Percentiles rank a stretch among this genome's conserved stretches.
These are phyloP conservation scores for Drosophila leonis DNA, from an alignment of 2,888 invertebrate species.

Conservation along the genomic window DNA sequence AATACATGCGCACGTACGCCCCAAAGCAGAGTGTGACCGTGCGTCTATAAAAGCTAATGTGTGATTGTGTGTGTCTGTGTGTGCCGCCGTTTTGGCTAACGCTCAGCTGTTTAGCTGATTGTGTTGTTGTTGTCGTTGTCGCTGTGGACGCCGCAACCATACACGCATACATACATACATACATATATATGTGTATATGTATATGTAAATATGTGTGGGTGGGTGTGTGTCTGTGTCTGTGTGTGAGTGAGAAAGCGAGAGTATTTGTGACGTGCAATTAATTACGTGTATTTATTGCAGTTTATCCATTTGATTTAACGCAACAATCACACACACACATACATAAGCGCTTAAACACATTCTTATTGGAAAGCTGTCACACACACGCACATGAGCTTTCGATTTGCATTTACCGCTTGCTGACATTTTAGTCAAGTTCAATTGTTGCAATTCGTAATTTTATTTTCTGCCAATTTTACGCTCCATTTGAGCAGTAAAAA, in stretches of 20 bases:
- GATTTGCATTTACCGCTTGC: constrained; percentile 34
- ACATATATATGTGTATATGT: neutral
- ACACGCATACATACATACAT: constrained; percentile 12
- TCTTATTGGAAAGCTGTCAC: constrained; percentile 44
- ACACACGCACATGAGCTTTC: constrained; percentile 24
- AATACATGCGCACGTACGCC: constrained; percentile 49
- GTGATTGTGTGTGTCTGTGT: constrained; percentile 18
- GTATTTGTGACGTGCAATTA: constrained; percentile 43
- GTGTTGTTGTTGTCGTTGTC: constrained; percentile 30
- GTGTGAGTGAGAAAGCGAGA: constrained; percentile 47
- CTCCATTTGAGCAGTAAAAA: constrained; percentile 57
- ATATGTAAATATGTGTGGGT: neutral
- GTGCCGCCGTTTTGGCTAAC: constrained; percentile 46
- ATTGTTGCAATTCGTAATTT: constrained; percentile 36
- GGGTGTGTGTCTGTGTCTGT: constrained; percentile 6
- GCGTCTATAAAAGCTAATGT: neutral
- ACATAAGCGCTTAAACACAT: constrained; percentile 3
- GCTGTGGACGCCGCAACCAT: constrained; percentile 37
- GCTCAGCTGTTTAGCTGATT: constrained; percentile 57
- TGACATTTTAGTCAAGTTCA: constrained; percentile 55
- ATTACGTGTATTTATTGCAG: constrained; percentile 44
- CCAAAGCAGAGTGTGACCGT: constrained; percentile 43
- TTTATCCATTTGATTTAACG: constrained; percentile 50
- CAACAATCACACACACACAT: constrained; percentile 20
- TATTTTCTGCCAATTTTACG: constrained; percentile 53